Conservation (phyloP, 2,797 vertebrate genomes). For the Aselliscus stoliczkanus region DNA sequence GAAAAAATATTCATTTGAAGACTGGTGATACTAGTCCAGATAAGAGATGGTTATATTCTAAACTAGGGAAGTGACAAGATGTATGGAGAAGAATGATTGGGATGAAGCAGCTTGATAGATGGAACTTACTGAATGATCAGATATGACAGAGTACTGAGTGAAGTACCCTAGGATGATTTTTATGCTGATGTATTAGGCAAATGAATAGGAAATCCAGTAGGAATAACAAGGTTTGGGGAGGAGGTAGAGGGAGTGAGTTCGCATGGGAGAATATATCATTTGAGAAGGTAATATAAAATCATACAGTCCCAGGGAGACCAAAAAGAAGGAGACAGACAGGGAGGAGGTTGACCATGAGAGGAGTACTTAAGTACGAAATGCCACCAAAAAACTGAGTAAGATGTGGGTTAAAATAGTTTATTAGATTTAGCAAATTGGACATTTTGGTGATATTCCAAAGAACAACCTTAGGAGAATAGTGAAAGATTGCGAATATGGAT, state of each 20-base stretch:
- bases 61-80: neutral
- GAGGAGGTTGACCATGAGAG: neutral
- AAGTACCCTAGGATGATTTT: neutral
- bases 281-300: neutral
- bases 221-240: neutral
- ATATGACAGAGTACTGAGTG: neutral
- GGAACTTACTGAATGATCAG: neutral
- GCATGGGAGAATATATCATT: neutral
- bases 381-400: neutral
- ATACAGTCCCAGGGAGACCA: neutral
- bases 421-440: neutral
- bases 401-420: neutral
- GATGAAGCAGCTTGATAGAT: neutral
- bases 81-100: neutral
- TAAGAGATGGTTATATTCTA: neutral
- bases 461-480: neutral
- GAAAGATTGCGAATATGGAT: neutral
- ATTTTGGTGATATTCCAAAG: neutral
- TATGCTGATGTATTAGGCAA: neutral
- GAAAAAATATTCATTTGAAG: neutral
- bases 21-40: neutral
- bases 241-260: neutral
- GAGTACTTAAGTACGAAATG: neutral
- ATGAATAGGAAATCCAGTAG: neutral
- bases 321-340: neutral